Evolutionary conservation across 2,888 invertebrate species (phyloP).

Genomic region (Noctua janthina): DNA sequence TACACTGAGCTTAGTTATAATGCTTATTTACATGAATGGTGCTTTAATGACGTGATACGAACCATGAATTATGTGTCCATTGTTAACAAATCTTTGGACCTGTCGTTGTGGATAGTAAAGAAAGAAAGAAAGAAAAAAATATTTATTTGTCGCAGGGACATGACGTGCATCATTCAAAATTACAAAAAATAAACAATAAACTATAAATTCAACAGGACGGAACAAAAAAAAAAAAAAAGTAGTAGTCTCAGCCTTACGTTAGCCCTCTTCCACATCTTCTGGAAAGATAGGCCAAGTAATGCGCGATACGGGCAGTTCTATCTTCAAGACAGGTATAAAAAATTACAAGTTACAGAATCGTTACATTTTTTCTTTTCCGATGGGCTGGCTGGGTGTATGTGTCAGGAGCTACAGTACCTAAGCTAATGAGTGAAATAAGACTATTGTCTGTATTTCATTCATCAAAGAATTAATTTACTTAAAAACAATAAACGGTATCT

Average conservation of each 20-base stretch:
- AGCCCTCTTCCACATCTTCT: too few relatives aligned
- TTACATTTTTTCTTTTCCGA: background rate
- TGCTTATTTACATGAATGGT: conserved; percentile 43
- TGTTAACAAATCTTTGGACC: conserved; percentile 12
- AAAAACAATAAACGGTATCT: background rate
- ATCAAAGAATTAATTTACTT: background rate
- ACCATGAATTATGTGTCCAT: conserved; percentile 29
- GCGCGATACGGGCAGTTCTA: background rate
- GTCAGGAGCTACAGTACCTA: background rate
- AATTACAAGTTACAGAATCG: background rate
- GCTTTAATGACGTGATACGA: conserved; percentile 26
- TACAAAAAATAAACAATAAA: too few relatives aligned
- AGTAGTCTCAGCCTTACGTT: too few relatives aligned
- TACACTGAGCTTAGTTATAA: conserved; percentile 21
- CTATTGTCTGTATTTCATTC: background rate
- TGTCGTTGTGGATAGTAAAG: background rate
- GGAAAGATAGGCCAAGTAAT: background rate
- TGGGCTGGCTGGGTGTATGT: background rate
- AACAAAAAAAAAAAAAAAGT: too few relatives aligned
- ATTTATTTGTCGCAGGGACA: too few relatives aligned
- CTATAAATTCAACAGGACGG: too few relatives aligned
- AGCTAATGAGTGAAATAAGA: background rate
- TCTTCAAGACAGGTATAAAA: background rate
- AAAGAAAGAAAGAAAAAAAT: too few relatives aligned
- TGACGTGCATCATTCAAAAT: too few relatives aligned